Evolutionary conservation across 2,113 vertebrate species (phyloP).

Genomic region (Syrmaticus mikado): DNA sequence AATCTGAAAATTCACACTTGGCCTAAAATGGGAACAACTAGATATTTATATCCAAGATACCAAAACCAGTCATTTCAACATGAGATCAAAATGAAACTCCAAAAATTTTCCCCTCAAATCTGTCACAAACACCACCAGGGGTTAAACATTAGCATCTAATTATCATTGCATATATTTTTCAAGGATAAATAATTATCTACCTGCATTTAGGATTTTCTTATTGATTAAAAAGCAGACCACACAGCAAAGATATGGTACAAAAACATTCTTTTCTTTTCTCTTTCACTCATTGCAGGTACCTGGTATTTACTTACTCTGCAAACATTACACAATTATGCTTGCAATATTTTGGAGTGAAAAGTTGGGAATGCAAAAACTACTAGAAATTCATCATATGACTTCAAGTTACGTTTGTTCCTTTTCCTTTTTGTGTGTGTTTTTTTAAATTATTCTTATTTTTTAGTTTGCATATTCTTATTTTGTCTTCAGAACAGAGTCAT

Average conservation of each 20-base stretch:
- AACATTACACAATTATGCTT: neutral
- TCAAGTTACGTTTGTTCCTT: neutral
- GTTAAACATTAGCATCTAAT: constrained; percentile 58
- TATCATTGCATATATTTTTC: constrained; percentile 68
- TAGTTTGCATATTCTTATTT: neutral
- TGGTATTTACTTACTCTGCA: neutral
- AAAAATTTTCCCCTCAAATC: neutral
- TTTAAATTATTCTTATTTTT: neutral
- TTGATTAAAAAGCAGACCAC: neutral
- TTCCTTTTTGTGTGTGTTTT: neutral
- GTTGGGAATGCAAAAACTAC: neutral
- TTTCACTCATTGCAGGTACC: neutral
- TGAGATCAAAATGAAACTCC: neutral
- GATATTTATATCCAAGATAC: neutral
- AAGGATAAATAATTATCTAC: constrained; percentile 62
- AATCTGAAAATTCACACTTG: neutral
- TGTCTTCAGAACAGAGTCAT: neutral
- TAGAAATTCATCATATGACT: neutral
- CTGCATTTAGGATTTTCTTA: constrained; percentile 28
- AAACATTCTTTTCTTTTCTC: neutral
- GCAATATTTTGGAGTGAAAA: constrained; percentile 1
- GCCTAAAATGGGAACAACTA: neutral
- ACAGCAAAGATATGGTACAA: neutral
- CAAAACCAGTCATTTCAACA: constrained; percentile 23
- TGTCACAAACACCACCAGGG: neutral